Evolutionary conservation across 2,888 invertebrate species (phyloP).

Genomic region (Dasysyrphus tricinctus): DNA sequence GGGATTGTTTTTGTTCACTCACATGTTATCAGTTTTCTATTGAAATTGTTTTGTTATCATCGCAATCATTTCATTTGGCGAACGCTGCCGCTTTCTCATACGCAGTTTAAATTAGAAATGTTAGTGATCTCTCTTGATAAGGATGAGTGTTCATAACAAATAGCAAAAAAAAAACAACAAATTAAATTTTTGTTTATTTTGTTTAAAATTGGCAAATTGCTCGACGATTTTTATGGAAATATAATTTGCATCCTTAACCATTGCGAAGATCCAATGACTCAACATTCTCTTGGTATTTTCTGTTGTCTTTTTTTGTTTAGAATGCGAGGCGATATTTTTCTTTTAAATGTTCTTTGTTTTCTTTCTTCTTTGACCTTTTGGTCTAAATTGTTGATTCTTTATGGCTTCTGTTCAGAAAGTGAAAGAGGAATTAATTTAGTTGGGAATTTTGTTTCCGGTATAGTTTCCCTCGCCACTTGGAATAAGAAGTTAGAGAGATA

Average conservation of each 20-base stretch:
- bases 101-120: conserved; percentile 44
- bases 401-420: conserved; percentile 8
- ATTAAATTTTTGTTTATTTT: background rate
- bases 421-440: background rate
- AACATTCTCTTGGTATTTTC: background rate
- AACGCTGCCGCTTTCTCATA: conserved; percentile 21
- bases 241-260: background rate
- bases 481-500: background rate
- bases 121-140: conserved; percentile 26
- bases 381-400: background rate
- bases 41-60: conserved; percentile 24
- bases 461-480: background rate
- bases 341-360: background rate
- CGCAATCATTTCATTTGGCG: background rate
- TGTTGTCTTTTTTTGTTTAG: background rate
- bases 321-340: background rate
- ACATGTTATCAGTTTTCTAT: conserved; percentile 17
- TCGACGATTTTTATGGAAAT: background rate
- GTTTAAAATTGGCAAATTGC: conserved; percentile 6
- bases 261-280: conserved; percentile 4
- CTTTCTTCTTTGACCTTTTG: background rate
- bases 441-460: background rate
- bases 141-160: conserved; percentile 8
- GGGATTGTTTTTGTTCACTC: background rate
- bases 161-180: conserved; percentile 22